Evolutionary conservation across 2,113 vertebrate genomes (phyloP).

Genomic region (Columbina picui): DNA sequence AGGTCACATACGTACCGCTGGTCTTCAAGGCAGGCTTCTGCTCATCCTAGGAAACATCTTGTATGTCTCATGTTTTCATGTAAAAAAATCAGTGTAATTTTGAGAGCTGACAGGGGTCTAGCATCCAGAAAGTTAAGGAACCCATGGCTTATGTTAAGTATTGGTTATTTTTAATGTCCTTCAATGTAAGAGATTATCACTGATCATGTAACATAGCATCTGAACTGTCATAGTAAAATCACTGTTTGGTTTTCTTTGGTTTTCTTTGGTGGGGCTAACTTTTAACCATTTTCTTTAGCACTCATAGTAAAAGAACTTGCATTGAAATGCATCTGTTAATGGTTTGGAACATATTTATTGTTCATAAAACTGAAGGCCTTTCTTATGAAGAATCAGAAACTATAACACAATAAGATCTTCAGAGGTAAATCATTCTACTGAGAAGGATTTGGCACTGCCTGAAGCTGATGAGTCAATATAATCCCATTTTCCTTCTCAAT

Average conservation of each 20-base stretch:
- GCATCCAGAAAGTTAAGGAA: not conserved
- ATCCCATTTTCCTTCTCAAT: not conserved
- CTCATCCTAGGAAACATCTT: not conserved
- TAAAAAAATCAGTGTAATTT: not conserved
- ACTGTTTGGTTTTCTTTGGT: not conserved
- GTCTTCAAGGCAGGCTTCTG: not conserved
- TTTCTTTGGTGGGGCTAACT: not conserved
- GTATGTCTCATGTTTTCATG: not conserved
- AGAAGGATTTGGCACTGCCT: not conserved
- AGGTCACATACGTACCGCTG: not conserved
- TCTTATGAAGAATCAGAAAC: not conserved
- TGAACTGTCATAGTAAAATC: not conserved
- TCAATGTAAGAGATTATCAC: not conserved
- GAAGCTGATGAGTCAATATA: not conserved
- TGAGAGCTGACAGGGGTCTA: not conserved
- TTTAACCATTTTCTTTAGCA: not conserved
- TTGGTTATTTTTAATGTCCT: not conserved
- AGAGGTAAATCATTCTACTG: not conserved
- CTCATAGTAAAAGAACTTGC: not conserved
- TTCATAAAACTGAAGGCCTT: not conserved
- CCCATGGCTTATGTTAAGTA: not conserved
- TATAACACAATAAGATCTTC: not conserved
- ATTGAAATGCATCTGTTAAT: not conserved
- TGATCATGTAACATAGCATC: not conserved
- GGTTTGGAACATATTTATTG: not conserved